Evolutionary conservation across 2,113 vertebrate genomes (phyloP).

Genomic region (Heptranchias perlo): DNA sequence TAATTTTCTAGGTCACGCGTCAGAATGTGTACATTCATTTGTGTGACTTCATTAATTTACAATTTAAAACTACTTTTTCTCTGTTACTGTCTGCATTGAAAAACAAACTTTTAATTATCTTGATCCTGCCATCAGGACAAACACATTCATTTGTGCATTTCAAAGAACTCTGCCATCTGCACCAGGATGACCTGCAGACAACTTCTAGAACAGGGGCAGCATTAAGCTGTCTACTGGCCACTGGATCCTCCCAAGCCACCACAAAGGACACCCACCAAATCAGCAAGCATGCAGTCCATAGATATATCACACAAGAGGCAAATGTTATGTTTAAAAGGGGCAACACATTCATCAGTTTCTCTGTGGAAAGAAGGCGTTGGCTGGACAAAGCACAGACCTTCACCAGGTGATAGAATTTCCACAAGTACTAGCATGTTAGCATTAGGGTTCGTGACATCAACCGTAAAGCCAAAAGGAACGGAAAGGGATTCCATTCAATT

Average conservation of each 20-base stretch:
- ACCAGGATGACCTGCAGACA: neutral
- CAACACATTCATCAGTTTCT: no score
- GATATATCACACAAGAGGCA: no score
- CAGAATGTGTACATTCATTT: conserved; percentile 4
- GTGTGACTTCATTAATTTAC: conserved; percentile 10
- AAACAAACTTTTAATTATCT: neutral
- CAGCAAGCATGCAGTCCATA: neutral
- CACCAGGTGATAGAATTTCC: neutral
- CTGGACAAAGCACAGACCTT: no score
- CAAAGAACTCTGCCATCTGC: neutral
- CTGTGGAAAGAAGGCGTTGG: no score
- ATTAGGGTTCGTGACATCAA: no score
- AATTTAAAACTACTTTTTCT: neutral
- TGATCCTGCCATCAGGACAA: neutral
- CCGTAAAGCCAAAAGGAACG: no score
- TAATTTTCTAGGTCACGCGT: conserved; percentile 8
- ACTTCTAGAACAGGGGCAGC: neutral
- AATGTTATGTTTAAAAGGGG: neutral
- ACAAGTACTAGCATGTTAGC: no score
- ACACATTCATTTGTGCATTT: neutral
- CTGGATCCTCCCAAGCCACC: neutral
- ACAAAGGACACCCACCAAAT: neutral
- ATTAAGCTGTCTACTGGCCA: neutral
- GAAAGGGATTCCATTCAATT: no score
- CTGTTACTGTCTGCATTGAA: neutral